Evolutionary conservation across 2,888 invertebrate species (phyloP), one percentile per base, ranked within the genome.

Genomic region (Agapostemon virescens): DNA sequence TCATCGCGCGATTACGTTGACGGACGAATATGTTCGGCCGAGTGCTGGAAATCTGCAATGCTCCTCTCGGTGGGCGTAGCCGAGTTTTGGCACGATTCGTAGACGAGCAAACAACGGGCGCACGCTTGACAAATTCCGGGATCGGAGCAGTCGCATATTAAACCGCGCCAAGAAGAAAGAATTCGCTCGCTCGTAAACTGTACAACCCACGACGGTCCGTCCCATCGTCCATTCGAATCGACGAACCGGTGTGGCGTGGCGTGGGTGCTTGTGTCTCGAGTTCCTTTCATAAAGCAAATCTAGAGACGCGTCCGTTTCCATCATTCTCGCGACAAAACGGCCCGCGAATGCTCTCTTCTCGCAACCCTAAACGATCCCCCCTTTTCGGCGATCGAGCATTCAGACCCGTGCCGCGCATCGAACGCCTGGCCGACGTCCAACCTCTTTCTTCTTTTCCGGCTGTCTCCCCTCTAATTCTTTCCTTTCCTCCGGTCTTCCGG

Each of bases 371-470:
- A 80, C 70, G 77, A 73, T 71, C 69, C 64, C 71, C 67, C 68
- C 79, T 58, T 74, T 69, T 64, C 33, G 78, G 66, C 84, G 78
- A 83, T 86, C 76, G 81, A 79, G 84, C 69, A 77, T 84, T 75
- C 67, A 66, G 42, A 13, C 75, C 70, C 17, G 38, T 33, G 63
- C 75, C 23, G 15, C 38, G 63, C 74, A 77, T 30, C 61, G 67
- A 36, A 71, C 49, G 69, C 30, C 83, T 86, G 86, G 86, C 83
- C 77, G 78, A 26, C 76, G 23, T 86, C 86, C 86, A 86, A 86
- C 55, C 74, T 67, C 78, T 77, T 82, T 74, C 81, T 63, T 75
- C 70, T 26, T 23, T 69, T 74, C 72, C 30, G 45, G 1, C 64
- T 36, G 17, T 23, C 69, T 76, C 63, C 69, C 69, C 52, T 72